Conservation (phyloP, 2,113 vertebrate genomes). For the Bos taurus region ARS-UCD2.0 NC_037338.1:91542001-91542500, state of each 20-base stretch:
- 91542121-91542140: fast-evolving
- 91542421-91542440: background rate
- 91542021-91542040: fast-evolving
- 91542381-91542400: fast-evolving
- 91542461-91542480: background rate
- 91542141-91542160: fast-evolving
- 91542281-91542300: background rate
- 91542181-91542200: background rate
- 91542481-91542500: background rate
- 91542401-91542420: background rate
- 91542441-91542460: background rate
- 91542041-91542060: background rate
- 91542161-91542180: background rate
- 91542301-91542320: no score
- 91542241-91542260: fast-evolving
- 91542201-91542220: fast-evolving
- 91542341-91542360: background rate
- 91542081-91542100: background rate
- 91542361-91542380: no score
- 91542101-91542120: background rate
- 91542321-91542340: background rate
- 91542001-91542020: background rate
- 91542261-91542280: fast-evolving
- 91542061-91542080: background rate
- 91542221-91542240: fast-evolving